phyloP scores from a whole-genome alignment of 92 coral and sea anemone genomes.

The Epizoanthus stellaris region DNA sequence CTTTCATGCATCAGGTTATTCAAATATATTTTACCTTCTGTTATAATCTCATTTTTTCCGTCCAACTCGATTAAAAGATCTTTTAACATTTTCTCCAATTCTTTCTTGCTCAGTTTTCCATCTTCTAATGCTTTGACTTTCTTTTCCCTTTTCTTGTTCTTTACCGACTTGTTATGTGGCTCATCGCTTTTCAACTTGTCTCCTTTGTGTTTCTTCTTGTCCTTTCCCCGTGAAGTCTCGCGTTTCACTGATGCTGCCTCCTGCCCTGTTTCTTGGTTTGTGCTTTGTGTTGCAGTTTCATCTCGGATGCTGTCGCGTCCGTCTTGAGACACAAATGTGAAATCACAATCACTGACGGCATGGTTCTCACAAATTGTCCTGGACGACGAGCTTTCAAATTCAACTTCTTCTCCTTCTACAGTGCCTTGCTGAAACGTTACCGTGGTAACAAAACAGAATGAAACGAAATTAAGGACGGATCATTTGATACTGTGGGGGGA shows the following conservation, averaged over 20 bases:
- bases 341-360: not conserved
- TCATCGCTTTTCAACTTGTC: not conserved
- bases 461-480: not conserved
- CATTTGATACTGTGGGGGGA: too few species aligned
- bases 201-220: not conserved
- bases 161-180: not conserved
- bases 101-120: conserved; percentile 57
- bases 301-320: not conserved
- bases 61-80: conserved; percentile 65
- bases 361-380: not conserved
- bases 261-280: not conserved
- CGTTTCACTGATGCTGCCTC: not conserved
- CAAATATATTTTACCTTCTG: conserved; percentile 53
- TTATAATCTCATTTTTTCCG: conserved; percentile 62
- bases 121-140: conserved; percentile 7
- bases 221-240: not conserved
- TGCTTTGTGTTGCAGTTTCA: not conserved
- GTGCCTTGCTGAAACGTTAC: conserved; percentile 2
- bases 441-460: not conserved
- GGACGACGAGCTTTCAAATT: not conserved
- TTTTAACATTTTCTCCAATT: conserved; percentile 56
- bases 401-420: not conserved
- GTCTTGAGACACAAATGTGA: not conserved
- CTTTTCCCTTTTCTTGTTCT: conserved; percentile 14
- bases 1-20: conserved; percentile 53